Conservation (phyloP, 2,797 vertebrate genomes). For the Typhlichthys subterraneus region DNA sequence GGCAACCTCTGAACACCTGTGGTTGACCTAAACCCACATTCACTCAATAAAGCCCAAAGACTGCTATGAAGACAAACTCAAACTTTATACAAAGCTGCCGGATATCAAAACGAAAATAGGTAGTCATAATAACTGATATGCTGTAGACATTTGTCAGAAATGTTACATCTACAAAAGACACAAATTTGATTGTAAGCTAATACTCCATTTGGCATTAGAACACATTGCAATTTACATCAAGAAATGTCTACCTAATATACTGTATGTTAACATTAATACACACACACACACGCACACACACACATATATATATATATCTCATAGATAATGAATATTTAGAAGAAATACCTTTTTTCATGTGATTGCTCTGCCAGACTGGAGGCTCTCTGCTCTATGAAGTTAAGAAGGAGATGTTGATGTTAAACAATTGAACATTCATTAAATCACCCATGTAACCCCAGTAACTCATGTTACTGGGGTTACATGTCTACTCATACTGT, state of each 20-base stretch:
- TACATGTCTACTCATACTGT: too few relatives aligned
- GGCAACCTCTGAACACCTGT: slow-evolving; percentile 25
- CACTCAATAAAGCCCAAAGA: slow-evolving; percentile 32
- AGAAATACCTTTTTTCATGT: slow-evolving; percentile 70
- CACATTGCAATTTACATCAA: not conserved
- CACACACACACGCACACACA: not conserved
- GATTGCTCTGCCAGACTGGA: slow-evolving; percentile 56
- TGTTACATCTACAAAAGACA: not conserved
- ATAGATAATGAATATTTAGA: not conserved
- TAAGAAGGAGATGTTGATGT: slow-evolving; percentile 7
- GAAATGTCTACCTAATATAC: not conserved
- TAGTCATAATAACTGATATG: slow-evolving; percentile 32
- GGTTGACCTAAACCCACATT: slow-evolving; percentile 17
- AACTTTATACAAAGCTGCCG: slow-evolving; percentile 26
- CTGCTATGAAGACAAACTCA: slow-evolving; percentile 27
- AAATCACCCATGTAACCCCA: too few relatives aligned
- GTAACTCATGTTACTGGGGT: not conserved
- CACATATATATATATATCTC: not conserved
- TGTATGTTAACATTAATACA: not conserved
- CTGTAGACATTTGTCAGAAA: not conserved
- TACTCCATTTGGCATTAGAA: not conserved
- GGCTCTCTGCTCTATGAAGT: slow-evolving; percentile 66
- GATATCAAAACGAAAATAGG: slow-evolving; percentile 43
- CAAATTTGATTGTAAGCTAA: not conserved
- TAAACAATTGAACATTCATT: slow-evolving; percentile 8